phyloP scores from a whole-genome alignment of 2,113 vertebrate species.

The Alligator sinensis region DNA sequence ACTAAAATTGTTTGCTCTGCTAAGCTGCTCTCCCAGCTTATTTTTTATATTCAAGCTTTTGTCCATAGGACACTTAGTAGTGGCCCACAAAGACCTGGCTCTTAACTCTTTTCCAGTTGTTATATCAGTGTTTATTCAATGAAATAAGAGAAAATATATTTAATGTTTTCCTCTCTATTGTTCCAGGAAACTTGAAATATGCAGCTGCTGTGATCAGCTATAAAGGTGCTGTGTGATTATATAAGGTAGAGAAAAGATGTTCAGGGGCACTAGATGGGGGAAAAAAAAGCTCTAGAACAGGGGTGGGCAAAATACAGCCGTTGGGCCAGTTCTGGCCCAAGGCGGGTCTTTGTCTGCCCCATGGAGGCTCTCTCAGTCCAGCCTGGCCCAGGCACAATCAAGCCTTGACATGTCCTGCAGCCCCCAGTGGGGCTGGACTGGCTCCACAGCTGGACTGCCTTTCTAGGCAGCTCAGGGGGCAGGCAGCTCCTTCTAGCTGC shows the following conservation, averaged over 20 bases:
- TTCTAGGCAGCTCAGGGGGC: too few relatives aligned
- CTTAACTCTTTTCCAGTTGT: conserved; percentile 33
- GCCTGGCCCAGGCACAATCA: too few relatives aligned
- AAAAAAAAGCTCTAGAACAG: too few relatives aligned
- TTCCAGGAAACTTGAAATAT: conserved; percentile 31
- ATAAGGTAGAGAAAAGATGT: background rate
- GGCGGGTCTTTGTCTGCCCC: too few relatives aligned
- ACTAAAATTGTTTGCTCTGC: background rate
- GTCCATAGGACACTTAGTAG: background rate
- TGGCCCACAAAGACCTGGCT: conserved; percentile 50
- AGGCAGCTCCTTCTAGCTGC: too few relatives aligned
- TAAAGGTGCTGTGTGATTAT: background rate
- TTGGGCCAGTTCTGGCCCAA: too few relatives aligned
- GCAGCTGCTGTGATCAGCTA: conserved; percentile 26
- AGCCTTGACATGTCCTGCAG: too few relatives aligned
- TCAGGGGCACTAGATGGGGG: background rate
- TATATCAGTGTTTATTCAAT: conserved; percentile 31
- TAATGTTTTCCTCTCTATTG: conserved; percentile 29
- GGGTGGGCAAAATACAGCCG: too few relatives aligned
- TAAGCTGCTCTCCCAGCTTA: background rate
- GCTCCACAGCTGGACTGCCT: too few relatives aligned
- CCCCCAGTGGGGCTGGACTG: too few relatives aligned
- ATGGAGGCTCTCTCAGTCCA: too few relatives aligned
- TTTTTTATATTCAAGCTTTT: background rate
- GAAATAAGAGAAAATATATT: conserved; percentile 29